phyloP scores from a whole-genome alignment of 1,140 invertebrate genomes.

The Drosophila orena region DNA sequence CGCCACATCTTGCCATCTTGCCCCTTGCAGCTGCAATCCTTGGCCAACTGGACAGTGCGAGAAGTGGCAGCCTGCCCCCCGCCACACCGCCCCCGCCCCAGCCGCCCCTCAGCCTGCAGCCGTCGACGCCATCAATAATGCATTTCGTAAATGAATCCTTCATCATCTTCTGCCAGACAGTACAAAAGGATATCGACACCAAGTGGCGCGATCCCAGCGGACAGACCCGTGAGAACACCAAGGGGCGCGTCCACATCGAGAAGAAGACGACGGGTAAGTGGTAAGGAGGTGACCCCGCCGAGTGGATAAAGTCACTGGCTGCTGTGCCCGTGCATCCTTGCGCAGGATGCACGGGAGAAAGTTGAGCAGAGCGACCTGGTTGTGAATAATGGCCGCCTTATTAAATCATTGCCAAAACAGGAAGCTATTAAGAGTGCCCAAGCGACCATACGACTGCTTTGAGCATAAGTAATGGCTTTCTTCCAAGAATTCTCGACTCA shows the following conservation, averaged over 20 bases:
- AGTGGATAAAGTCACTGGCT: conserved; percentile 25
- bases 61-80: not conserved
- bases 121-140: conserved; percentile 79
- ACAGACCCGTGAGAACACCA: conserved; percentile 73
- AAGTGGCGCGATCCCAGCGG: conserved; percentile 83
- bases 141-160: conserved; percentile 84
- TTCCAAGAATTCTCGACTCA: not conserved
- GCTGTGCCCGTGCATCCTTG: not conserved
- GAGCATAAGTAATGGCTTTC: not conserved
- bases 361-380: not conserved
- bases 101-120: conserved; percentile 59
- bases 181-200: conserved; percentile 79
- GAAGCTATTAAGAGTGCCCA: not conserved
- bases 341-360: not conserved
- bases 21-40: conserved; percentile 66
- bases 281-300: not conserved
- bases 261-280: conserved; percentile 77
- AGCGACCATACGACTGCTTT: not conserved
- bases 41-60: conserved; percentile 51
- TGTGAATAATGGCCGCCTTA: conserved; percentile 1
- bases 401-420: conserved; percentile 5
- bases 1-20: not conserved
- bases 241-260: conserved; percentile 81
- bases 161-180: conserved; percentile 82
- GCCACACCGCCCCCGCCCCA: conserved; percentile 12